A percentile compares a stretch with the other conserved stretches of the same genome.
phyloP scores from a whole-genome alignment of 2,888 invertebrate species.

The Ramazzottius varieornatus region DNA sequence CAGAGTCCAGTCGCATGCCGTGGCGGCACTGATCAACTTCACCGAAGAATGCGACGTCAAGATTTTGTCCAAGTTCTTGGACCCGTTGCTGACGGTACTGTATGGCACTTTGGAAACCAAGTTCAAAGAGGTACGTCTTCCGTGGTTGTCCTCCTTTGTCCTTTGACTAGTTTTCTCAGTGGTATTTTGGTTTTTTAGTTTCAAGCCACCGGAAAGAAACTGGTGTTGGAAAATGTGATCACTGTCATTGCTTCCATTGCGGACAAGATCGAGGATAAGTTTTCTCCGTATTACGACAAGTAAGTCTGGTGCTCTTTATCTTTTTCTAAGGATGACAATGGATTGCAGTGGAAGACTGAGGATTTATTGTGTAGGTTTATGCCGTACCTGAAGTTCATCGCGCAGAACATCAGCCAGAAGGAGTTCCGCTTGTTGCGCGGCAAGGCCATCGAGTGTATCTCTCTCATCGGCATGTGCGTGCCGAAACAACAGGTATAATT shows the following conservation, averaged over 20 bases:
- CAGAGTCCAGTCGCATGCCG: conserved; percentile 62
- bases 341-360: conserved; percentile 4
- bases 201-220: conserved; percentile 69
- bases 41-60: conserved; percentile 93
- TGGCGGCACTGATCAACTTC: conserved; percentile 93
- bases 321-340: too few relatives aligned
- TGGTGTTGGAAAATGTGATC: conserved; percentile 91
- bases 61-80: conserved; percentile 64
- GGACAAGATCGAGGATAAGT: conserved; percentile 87
- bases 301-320: conserved; percentile 13
- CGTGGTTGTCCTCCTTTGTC: not conserved
- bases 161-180: not conserved
- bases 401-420: conserved; percentile 50
- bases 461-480: conserved; percentile 55
- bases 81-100: conserved; percentile 65
- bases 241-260: conserved; percentile 95
- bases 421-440: conserved; percentile 73
- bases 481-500: conserved; percentile 23
- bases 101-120: conserved; percentile 65
- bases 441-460: conserved; percentile 95
- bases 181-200: conserved; percentile 27
- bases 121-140: conserved; percentile 46
- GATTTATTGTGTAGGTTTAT: conserved; percentile 32
- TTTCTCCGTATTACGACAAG: conserved; percentile 72
- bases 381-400: conserved; percentile 85